These are phyloP conservation scores for Tipula helvola DNA, from an alignment of 2,888 invertebrate species.

Conservation along the genomic window DNA sequence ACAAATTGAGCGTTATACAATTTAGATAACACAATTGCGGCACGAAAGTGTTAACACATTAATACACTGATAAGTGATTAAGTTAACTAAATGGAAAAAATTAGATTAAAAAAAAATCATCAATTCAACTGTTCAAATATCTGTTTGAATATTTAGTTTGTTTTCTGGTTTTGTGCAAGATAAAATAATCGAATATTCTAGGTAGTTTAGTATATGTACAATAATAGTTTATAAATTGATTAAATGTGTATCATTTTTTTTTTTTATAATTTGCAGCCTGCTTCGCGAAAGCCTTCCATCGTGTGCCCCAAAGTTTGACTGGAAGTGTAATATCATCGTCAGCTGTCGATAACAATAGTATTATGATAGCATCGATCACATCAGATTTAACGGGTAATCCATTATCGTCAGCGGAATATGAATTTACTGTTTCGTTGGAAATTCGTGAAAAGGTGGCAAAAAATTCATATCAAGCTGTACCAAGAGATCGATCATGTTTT, in stretches of 20 bases:
- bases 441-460: constrained; percentile 88
- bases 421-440: constrained; percentile 84
- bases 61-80: background rate
- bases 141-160: background rate
- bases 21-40: background rate
- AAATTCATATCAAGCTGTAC: constrained; percentile 69
- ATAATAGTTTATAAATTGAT: background rate
- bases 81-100: background rate
- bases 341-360: constrained; percentile 32
- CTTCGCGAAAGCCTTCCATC: constrained; percentile 89
- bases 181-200: background rate
- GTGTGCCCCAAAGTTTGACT: constrained; percentile 71
- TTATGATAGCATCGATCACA: constrained; percentile 43
- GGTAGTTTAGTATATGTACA: background rate
- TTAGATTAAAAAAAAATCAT: background rate
- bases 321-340: constrained; percentile 55
- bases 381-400: constrained; percentile 45
- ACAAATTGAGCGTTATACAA: too few species aligned
- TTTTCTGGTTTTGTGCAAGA: background rate
- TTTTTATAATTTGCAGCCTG: constrained; percentile 41
- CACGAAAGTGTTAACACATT: background rate
- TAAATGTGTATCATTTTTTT: constrained; percentile 12
- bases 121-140: background rate
- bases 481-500: constrained; percentile 75
- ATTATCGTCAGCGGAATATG: constrained; percentile 54